Percentiles rank a stretch among this genome's conserved stretches.
phyloP scores from a whole-genome alignment of 2,113 vertebrate genomes.

The Tinamus guttatus region DNA sequence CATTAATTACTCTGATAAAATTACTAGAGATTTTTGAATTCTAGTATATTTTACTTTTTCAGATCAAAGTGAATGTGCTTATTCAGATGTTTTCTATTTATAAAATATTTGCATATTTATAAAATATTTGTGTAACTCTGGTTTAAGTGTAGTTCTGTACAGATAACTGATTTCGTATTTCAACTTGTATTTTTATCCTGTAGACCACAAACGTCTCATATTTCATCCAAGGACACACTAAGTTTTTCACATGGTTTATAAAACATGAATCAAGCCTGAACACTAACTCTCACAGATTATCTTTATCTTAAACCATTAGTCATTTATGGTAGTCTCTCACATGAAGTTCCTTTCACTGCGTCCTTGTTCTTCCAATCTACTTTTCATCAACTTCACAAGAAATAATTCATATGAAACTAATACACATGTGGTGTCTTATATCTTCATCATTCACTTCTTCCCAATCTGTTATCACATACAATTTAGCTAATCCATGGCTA shows the following conservation, averaged over 20 bases:
- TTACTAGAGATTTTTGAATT: neutral
- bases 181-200: neutral
- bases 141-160: neutral
- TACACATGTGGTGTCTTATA: constrained; percentile 87
- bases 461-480: constrained; percentile 91
- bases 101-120: neutral
- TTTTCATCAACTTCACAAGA: constrained; percentile 80
- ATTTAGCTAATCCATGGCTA: constrained; percentile 88
- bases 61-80: neutral
- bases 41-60: neutral
- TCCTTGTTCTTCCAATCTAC: constrained; percentile 67
- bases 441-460: constrained; percentile 83
- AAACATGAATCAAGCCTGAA: constrained; percentile 20
- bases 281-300: constrained; percentile 7
- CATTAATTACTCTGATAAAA: neutral
- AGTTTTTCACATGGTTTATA: neutral
- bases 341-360: constrained; percentile 40
- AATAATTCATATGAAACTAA: constrained; percentile 92
- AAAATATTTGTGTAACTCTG: neutral
- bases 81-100: neutral
- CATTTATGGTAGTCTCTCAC: constrained; percentile 70
- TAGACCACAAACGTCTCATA: neutral
- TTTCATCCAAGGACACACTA: neutral
- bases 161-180: neutral
- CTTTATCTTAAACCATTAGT: constrained; percentile 34